Base-by-base conservation (phyloP, 1,140 invertebrate species). In the Drosophila erecta region DNA sequence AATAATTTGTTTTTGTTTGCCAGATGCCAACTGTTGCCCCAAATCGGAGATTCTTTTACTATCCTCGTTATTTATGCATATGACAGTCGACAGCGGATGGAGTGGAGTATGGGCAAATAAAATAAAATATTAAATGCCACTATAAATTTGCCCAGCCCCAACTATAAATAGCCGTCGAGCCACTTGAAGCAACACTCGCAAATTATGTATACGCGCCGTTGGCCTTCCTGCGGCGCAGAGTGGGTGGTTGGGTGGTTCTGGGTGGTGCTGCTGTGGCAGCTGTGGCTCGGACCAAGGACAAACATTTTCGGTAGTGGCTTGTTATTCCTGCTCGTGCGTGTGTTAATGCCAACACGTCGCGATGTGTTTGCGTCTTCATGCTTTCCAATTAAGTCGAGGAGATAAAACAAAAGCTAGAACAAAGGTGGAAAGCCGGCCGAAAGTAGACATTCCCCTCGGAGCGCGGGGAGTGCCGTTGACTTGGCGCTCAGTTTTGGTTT, bases 381-480 rank as follows among this genome's bases (percentile, higher is more conserved):
- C 71, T 80, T 84, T 79, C 80, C 80, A 83, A 83, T 83, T 83
- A 83, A 79, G 80, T 69, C 53, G 37, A 20, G 59, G 47, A 79
- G 75, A 76, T 79, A 84, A 75, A 66, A 79, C 70, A 79, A 79
- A 79, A 79, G 70, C 73, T 50, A 53, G 60, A 65, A 54, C 57
- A 66, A 79, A 83, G 80, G 79, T 83, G 60, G 73, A 84, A 83
- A 70, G 67, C 67, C 66, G 44, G 38, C 50, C 51, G 15, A 51
- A 51, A 51, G 20, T 51, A 35, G 17, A 51, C 2, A 20, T 51
- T 33, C 47, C 47, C 47, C 5, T 46, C 30, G 11, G 3, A 20
- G 4, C 2, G 4, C 37, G 37, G 65, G 60, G 76, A 72, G 74
- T 72, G 71, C 46, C 43, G 3, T 17, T 37, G 61, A 59, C 59